These are phyloP conservation scores for Drosophila triauraria DNA, from an alignment of 1,140 invertebrate genomes.

Conservation along the genomic window DNA sequence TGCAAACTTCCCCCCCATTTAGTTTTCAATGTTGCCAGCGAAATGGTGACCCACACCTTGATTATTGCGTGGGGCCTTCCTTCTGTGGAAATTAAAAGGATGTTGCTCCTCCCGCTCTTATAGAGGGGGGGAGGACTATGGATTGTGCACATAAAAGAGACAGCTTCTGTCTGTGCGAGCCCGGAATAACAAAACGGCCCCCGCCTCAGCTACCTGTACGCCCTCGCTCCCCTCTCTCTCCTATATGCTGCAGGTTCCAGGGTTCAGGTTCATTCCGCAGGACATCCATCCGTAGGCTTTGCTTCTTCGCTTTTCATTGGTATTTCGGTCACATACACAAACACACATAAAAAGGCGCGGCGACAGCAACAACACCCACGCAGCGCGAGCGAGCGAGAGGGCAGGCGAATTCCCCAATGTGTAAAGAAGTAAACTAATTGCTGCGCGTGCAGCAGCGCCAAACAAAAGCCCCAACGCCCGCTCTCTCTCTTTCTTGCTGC, in stretches of 20 bases:
- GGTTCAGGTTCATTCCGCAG: conserved; percentile 35
- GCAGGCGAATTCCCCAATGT: conserved; percentile 60
- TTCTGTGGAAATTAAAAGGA: conserved; percentile 58
- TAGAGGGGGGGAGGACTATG: background rate
- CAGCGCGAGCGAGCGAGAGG: conserved; percentile 25
- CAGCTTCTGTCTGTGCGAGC: conserved; percentile 62
- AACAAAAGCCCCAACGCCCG: conserved; percentile 47
- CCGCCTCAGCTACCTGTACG: conserved; percentile 26
- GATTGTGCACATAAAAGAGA: conserved; percentile 42
- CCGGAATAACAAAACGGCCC: conserved; percentile 65
- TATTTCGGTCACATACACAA: conserved; percentile 84
- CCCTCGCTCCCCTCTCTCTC: background rate
- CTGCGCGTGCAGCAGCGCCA: conserved; percentile 79
- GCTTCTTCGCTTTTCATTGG: conserved; percentile 73
- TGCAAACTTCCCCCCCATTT: background rate
- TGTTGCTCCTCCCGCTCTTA: conserved; percentile 12
- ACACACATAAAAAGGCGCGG: conserved; percentile 75
- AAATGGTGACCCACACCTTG: conserved; percentile 39
- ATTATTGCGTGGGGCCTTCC: conserved; percentile 2
- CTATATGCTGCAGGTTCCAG: conserved; percentile 26
- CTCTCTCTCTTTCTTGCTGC: background rate
- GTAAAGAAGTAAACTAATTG: conserved; percentile 84
- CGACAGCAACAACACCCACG: conserved; percentile 52
- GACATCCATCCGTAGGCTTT: conserved; percentile 48
- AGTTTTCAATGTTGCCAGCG: conserved; percentile 18